Evolutionary conservation across 2,113 vertebrate species (phyloP).

Genomic region (Tragulus kanchil): DNA sequence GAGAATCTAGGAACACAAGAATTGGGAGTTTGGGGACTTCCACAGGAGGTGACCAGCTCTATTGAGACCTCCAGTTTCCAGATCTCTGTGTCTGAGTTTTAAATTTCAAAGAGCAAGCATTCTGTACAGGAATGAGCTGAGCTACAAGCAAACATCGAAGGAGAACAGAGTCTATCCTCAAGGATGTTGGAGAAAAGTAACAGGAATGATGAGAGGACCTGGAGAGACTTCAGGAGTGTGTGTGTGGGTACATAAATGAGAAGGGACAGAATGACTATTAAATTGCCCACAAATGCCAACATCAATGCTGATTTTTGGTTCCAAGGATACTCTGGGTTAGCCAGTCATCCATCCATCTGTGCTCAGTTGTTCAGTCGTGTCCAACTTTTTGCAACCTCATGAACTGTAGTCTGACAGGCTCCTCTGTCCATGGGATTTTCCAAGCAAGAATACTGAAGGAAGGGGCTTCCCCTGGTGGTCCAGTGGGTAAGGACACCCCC

Average conservation of each 20-base stretch:
- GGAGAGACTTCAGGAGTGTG: not conserved
- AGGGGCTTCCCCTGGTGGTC: too few relatives aligned
- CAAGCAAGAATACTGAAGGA: not conserved
- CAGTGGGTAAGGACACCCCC: too few relatives aligned
- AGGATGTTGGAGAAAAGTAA: not conserved
- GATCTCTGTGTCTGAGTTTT: not conserved
- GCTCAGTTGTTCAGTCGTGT: not conserved
- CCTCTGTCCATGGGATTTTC: not conserved
- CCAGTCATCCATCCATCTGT: not conserved
- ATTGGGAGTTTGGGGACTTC: not conserved
- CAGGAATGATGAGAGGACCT: too few relatives aligned
- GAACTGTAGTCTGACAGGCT: not conserved
- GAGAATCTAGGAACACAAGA: not conserved
- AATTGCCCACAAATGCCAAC: not conserved
- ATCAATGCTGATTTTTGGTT: not conserved
- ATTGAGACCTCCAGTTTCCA: not conserved
- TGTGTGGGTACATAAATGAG: fast-evolving
- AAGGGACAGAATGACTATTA: not conserved
- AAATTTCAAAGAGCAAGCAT: not conserved
- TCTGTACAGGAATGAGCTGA: not conserved
- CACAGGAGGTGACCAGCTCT: not conserved
- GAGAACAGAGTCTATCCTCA: not conserved
- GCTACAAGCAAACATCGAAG: not conserved
- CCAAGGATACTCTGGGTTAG: not conserved
- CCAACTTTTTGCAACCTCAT: not conserved